phyloP scores from a whole-genome alignment of 2,888 invertebrate genomes.

The Orthosia gracilis region DNA sequence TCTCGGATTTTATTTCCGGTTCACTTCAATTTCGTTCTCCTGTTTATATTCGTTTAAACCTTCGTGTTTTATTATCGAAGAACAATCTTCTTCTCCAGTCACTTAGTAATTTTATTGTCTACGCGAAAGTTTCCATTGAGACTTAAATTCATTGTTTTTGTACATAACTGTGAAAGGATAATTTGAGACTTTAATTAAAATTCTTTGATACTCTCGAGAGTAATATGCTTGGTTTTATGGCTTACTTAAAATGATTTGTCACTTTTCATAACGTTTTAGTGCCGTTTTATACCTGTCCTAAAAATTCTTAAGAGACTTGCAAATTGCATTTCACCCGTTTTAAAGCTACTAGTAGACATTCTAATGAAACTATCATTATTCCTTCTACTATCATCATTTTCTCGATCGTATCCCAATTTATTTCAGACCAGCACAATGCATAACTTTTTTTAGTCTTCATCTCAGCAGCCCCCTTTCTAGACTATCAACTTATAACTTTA shows the following conservation, averaged over 20 bases:
- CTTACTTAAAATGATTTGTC: slow-evolving; percentile 38
- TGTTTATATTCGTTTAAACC: slow-evolving; percentile 33
- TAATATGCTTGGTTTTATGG: slow-evolving; percentile 28
- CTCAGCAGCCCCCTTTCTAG: too few relatives aligned
- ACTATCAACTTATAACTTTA: slow-evolving; percentile 6
- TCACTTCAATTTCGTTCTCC: slow-evolving; percentile 6
- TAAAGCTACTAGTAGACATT: not conserved
- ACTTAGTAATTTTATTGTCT: not conserved
- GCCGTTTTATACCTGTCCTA: slow-evolving; percentile 10
- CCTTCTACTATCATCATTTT: not conserved
- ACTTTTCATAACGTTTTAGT: slow-evolving; percentile 24
- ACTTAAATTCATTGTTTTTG: slow-evolving; percentile 20
- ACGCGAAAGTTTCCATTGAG: slow-evolving; percentile 9
- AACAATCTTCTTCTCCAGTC: slow-evolving; percentile 10
- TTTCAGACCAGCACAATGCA: not conserved
- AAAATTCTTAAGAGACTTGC: not conserved
- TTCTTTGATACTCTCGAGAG: slow-evolving; percentile 23
- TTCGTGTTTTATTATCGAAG: slow-evolving; percentile 8
- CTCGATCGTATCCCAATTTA: not conserved
- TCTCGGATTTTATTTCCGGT: slow-evolving; percentile 34
- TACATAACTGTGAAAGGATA: slow-evolving; percentile 10
- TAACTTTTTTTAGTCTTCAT: not conserved
- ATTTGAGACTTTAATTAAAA: slow-evolving; percentile 44
- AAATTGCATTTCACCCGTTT: not conserved
- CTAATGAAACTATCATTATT: not conserved